Conservation (phyloP, 2,113 vertebrate genomes). For the Notiomystis cincta region DNA sequence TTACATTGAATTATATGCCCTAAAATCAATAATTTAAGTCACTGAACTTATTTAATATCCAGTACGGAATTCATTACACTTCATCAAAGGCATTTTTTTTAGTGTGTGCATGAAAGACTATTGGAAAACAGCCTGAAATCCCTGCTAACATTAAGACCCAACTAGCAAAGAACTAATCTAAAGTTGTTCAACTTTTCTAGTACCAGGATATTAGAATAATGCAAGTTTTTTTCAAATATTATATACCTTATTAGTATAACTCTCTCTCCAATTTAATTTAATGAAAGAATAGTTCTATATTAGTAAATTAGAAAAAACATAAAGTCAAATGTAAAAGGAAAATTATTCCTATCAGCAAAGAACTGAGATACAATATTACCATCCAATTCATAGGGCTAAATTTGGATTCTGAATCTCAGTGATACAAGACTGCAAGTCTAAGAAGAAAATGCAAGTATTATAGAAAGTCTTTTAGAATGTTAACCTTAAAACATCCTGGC, state of each 20-base stretch:
- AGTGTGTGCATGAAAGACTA: not conserved
- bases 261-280: not conserved
- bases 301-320: not conserved
- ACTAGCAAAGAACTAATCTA: not conserved
- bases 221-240: not conserved
- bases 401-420: not conserved
- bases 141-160: not conserved
- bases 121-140: not conserved
- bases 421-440: not conserved
- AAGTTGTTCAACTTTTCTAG: not conserved
- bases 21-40: conserved; percentile 5
- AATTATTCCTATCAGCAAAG: not conserved
- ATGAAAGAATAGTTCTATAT: not conserved
- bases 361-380: not conserved
- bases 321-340: not conserved
- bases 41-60: not conserved
- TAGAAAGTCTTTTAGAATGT: not conserved
- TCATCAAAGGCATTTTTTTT: not conserved
- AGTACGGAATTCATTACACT: not conserved
- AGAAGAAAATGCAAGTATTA: not conserved
- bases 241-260: not conserved
- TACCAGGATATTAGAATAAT: not conserved
- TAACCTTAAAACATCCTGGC: not conserved
- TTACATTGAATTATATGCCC: not conserved
- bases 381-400: not conserved